Evolutionary conservation across 2,888 invertebrate genomes (phyloP), one percentile per base, ranked within the genome.

Genomic region (Germaria angustata): DNA sequence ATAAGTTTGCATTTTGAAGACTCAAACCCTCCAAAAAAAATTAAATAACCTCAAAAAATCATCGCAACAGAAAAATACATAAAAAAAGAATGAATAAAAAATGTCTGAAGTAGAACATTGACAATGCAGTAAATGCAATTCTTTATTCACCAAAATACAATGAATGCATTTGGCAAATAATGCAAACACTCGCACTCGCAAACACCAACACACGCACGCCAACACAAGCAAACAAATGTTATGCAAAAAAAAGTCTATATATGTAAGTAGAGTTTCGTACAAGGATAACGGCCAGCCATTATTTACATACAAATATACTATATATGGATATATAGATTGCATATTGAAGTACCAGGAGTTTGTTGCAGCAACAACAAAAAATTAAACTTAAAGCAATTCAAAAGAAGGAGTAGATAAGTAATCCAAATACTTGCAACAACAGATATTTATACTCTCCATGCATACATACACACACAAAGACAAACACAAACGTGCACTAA

Each of bases 31-130:
- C 20, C 39, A 17, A 46, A 59, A 39, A 46, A 32, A 73, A 72
- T 79, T 75, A 76, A 66, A 76, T 79, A 82, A 82, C 79, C 79
- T 79, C 82, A 82, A 79, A 82, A 82, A 69, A 49, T 59, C 57
- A 77, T 32, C 15, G 17, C 55, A 69, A 75, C 28, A 44, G 44
- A 51, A 66, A 78, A 24, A 53, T 61, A 51, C 44, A 57, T 24
- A 36, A 57, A 17, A 36, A 9, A 65, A 41, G 77, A 71, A 41
- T 20, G 51, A 57, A 32, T 15, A 72, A 65, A 41, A 53, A 75
- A 82, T 66, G 82, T 82, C 82, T 82, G 82, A 82, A 82, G 82
- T 82, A 76, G 79, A 82, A 71, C 79, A 82, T 82, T 82, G 82
- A 79, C 79, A 82, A 79, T 82, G 82, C 82, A 82, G 79, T 66